Evolutionary conservation across 2,888 invertebrate genomes (phyloP).

Genomic region (Andrena chrysosceles): DNA sequence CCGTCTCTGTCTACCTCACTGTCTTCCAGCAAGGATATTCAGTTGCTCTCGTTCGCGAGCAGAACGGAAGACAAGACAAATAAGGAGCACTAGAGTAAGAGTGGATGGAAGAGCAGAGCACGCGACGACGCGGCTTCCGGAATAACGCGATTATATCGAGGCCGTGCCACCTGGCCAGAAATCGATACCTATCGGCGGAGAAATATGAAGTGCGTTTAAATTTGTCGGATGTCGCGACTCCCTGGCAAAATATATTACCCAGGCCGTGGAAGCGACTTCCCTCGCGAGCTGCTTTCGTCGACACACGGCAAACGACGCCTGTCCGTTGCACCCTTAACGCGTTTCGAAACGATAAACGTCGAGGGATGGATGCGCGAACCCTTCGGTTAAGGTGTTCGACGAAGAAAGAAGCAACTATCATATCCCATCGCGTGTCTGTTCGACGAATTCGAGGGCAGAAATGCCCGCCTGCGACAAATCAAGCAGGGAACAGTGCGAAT

Average conservation of each 20-base stretch:
- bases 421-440: neutral
- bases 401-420: neutral
- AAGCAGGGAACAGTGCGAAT: slow-evolving; percentile 16
- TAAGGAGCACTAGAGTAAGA: slow-evolving; percentile 57
- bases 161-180: slow-evolving; percentile 56
- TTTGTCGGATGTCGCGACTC: slow-evolving; percentile 79
- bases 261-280: neutral
- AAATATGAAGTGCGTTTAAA: slow-evolving; percentile 77
- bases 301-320: neutral
- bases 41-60: slow-evolving; percentile 47
- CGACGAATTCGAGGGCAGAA: neutral
- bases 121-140: slow-evolving; percentile 72
- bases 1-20: slow-evolving; percentile 22
- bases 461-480: neutral
- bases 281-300: neutral
- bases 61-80: slow-evolving; percentile 66
- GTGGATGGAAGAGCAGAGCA: slow-evolving; percentile 56
- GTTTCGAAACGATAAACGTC: neutral
- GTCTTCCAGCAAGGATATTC: slow-evolving; percentile 49
- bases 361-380: too few species aligned
- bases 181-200: slow-evolving; percentile 78
- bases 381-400: too few species aligned
- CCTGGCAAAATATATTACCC: slow-evolving; percentile 42
- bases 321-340: neutral
- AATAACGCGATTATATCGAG: slow-evolving; percentile 80